phyloP scores from a whole-genome alignment of 2,888 invertebrate genomes.

The Uropetala carovei region DNA sequence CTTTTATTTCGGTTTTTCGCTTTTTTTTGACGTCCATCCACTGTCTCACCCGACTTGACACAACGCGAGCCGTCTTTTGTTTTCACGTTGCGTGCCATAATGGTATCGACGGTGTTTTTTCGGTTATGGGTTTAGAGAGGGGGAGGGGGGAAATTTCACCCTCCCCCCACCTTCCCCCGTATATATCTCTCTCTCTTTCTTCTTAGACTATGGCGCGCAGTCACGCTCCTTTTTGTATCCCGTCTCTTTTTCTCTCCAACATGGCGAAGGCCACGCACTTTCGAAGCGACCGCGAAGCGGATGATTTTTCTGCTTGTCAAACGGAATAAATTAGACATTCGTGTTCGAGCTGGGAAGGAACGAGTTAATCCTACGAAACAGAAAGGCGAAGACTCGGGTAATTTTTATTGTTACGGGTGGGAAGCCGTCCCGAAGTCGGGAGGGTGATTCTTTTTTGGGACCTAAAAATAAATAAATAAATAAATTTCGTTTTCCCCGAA shows the following conservation, averaged over 20 bases:
- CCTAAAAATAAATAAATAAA: too few relatives aligned
- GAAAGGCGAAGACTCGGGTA: not conserved
- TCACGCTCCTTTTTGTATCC: constrained; percentile 28
- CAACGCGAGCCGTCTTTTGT: not conserved
- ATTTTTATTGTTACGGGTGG: not conserved
- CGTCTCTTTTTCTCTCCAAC: not conserved
- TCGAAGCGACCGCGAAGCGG: constrained; percentile 7
- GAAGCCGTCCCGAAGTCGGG: not conserved
- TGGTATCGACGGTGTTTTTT: constrained; percentile 17
- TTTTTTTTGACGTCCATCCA: not conserved
- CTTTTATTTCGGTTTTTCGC: not conserved
- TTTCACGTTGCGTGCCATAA: constrained; percentile 27
- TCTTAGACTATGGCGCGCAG: not conserved
- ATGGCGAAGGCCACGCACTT: not conserved
- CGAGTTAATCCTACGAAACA: not conserved
- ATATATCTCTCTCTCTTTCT: too few relatives aligned
- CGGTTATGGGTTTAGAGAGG: not conserved
- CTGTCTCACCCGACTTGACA: too few relatives aligned
- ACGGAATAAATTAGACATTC: not conserved
- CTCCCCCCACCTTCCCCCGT: too few relatives aligned
- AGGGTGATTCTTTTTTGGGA: not conserved
- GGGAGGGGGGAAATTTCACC: not conserved
- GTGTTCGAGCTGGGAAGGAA: not conserved
- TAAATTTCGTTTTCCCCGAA: constrained; percentile 4
- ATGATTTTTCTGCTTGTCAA: constrained; percentile 6